A percentile compares a stretch with the other conserved stretches of the same genome.
Conservation (phyloP, 2,888 invertebrate species). For the Tethea ocularis region DNA sequence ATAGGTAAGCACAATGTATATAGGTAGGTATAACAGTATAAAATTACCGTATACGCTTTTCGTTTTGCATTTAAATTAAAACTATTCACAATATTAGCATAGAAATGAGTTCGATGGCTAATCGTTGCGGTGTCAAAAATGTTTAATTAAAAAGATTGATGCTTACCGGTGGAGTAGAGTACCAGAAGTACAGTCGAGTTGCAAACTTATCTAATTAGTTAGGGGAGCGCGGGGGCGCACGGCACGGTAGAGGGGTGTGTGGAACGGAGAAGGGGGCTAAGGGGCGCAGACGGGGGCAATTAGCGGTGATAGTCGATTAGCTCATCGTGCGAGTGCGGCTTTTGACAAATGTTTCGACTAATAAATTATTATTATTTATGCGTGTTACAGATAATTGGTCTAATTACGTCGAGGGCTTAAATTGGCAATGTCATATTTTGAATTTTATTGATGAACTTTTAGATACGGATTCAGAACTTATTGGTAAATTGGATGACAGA, state of each 20-base stretch:
- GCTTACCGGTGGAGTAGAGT: constrained; percentile 77
- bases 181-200: constrained; percentile 82
- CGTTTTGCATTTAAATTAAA: constrained; percentile 66
- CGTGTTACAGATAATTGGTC: constrained; percentile 65
- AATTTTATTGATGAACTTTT: not conserved
- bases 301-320: constrained; percentile 84
- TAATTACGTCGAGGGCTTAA: constrained; percentile 38
- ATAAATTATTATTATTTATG: constrained; percentile 76
- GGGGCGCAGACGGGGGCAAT: constrained; percentile 68
- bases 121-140: constrained; percentile 82
- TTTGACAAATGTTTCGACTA: constrained; percentile 80
- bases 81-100: constrained; percentile 70
- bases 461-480: not conserved
- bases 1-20: constrained; percentile 25
- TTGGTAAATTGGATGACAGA: no score
- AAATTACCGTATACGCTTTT: constrained; percentile 33
- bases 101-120: constrained; percentile 77
- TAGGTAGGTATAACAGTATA: constrained; percentile 21
- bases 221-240: constrained; percentile 48
- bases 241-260: constrained; percentile 27
- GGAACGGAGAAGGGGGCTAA: constrained; percentile 33
- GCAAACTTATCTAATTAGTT: constrained; percentile 84
- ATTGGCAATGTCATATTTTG: not conserved
- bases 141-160: constrained; percentile 84
- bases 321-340: constrained; percentile 81